Conservation (phyloP, 2,888 invertebrate species). For the Myopa tessellatipennis region DNA sequence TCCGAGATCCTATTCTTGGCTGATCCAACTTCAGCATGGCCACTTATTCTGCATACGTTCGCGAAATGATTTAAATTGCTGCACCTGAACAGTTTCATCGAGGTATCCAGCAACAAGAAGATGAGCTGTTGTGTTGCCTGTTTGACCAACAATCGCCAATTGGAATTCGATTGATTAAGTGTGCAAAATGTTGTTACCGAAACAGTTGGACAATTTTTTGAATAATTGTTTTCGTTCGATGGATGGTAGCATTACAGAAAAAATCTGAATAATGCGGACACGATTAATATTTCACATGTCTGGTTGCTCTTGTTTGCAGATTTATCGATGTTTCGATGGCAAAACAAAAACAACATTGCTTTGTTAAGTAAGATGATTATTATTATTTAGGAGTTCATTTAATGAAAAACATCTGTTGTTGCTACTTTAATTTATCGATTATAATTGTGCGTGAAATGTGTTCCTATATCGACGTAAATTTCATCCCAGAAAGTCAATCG, state of each 20-base stretch:
- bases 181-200: constrained; percentile 48
- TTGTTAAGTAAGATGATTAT: too few species aligned
- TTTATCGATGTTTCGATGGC: too few species aligned
- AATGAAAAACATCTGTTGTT: too few species aligned
- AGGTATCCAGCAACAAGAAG: constrained; percentile 1
- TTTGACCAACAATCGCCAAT: constrained; percentile 41
- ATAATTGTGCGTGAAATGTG: too few species aligned
- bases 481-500: too few species aligned
- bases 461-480: too few species aligned
- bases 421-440: too few species aligned
- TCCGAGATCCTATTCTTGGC: neutral
- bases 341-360: too few species aligned
- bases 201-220: constrained; percentile 32
- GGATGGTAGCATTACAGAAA: neutral
- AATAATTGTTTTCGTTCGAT: constrained; percentile 32
- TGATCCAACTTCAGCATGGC: neutral
- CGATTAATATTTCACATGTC: neutral
- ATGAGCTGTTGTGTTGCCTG: constrained; percentile 8
- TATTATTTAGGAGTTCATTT: too few species aligned
- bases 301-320: too few species aligned
- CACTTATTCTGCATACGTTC: constrained; percentile 36
- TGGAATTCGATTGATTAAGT: constrained; percentile 53
- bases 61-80: constrained; percentile 37
- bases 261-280: constrained; percentile 35
- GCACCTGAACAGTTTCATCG: neutral